Percentiles rank a stretch among this genome's conserved stretches.
These are phyloP conservation scores for Andrena trimmerana DNA, from an alignment of 2,888 invertebrate species.

Conservation along the genomic window DNA sequence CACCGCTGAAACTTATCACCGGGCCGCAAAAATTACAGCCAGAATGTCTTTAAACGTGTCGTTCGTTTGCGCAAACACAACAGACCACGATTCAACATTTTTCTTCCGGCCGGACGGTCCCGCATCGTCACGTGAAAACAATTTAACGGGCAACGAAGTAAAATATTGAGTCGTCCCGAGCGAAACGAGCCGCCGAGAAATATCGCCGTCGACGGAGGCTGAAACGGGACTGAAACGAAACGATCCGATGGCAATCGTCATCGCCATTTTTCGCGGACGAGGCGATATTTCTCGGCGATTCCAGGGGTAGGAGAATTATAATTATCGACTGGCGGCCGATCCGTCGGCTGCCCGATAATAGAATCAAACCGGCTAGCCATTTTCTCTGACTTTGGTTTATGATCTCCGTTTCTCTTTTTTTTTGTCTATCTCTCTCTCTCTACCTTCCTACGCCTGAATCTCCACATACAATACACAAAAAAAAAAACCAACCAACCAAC, in stretches of 20 bases:
- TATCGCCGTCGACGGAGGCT: background rate
- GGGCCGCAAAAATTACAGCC: background rate
- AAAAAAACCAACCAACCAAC: slow-evolving; percentile 67
- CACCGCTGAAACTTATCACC: no score
- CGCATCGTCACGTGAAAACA: background rate
- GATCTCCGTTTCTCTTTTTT: slow-evolving; percentile 77
- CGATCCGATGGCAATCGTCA: no score
- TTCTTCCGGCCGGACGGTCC: background rate
- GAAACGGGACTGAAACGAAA: slow-evolving; percentile 1
- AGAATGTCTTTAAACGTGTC: background rate
- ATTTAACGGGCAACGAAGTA: background rate
- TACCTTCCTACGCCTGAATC: slow-evolving; percentile 61
- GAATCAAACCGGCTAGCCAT: slow-evolving; percentile 4
- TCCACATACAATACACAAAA: slow-evolving; percentile 79
- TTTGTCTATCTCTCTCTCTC: slow-evolving; percentile 77
- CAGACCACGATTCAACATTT: slow-evolving; percentile 18
- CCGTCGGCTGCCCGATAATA: background rate
- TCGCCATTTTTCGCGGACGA: background rate
- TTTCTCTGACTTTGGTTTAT: slow-evolving; percentile 79
- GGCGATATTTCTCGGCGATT: slow-evolving; percentile 8
- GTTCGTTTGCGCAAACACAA: slow-evolving; percentile 11
- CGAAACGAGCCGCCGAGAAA: slow-evolving; percentile 11
- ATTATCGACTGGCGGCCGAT: background rate
- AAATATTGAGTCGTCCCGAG: slow-evolving; percentile 22
- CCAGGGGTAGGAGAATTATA: slow-evolving; percentile 2